Conservation (phyloP, 2,113 vertebrate genomes). For the Puntigrus tetrazona region DNA sequence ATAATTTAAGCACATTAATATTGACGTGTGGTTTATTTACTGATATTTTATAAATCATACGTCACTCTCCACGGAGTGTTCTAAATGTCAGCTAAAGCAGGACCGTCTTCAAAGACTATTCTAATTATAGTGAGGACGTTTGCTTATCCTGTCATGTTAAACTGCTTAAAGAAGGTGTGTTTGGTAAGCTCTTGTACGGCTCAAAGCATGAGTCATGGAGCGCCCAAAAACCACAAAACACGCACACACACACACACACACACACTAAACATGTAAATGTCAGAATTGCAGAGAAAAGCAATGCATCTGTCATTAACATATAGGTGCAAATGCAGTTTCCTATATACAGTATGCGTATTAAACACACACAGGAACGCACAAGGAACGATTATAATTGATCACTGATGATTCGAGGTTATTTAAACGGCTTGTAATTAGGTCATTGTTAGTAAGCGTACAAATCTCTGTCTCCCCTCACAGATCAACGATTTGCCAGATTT, state of each 20-base stretch:
- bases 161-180: constrained; percentile 23
- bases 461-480: constrained; percentile 50
- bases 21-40: background rate
- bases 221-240: background rate
- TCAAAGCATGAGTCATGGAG: constrained; percentile 13
- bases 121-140: constrained; percentile 30
- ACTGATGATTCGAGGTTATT: background rate
- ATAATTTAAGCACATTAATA: background rate
- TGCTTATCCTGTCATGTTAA: constrained; percentile 10
- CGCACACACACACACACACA: background rate
- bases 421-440: background rate
- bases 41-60: no score
- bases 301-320: background rate
- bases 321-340: background rate
- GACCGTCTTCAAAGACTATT: constrained; percentile 1
- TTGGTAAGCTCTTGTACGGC: constrained; percentile 26
- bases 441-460: background rate
- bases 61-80: background rate
- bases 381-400: background rate
- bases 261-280: background rate
- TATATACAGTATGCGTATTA: background rate
- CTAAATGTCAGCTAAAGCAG: constrained; percentile 5
- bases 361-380: background rate
- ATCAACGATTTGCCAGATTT: constrained; percentile 75
- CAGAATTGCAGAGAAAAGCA: background rate